Base-by-base conservation (phyloP, 2,113 vertebrate species). In the Ceyx margarethae region DNA sequence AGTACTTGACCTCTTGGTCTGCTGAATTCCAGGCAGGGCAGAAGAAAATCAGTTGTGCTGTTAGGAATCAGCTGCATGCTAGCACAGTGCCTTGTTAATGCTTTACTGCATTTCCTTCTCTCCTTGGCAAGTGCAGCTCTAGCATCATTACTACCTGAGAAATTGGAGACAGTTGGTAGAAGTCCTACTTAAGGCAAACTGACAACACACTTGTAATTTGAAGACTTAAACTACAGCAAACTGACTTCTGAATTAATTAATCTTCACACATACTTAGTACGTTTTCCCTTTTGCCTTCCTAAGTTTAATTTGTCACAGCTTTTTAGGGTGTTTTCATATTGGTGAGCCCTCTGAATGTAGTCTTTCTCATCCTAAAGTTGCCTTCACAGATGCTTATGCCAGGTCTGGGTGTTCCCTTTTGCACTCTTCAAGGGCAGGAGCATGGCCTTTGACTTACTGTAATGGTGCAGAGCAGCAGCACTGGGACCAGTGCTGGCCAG, bases 1-100 rank as follows among this genome's bases (percentile, higher is more conserved):
- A 12, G 42, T 85, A 46, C 81, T 82, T 94, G 85, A 92, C 94
- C 87, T 89, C 60, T 91, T 81, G 68, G n/a, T 72, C 87, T 80
- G 58, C 62, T 89, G 87, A 92, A 91, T 94, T 91, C 78, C 75
- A 85, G 31, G 45, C 85, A 33, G 58, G 19, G 33, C 23, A 50
- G 58, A 89, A 75, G 68, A 90, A 77, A 66, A 61, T 13, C 53
- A 33, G 54, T 65, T 91, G 74, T 75, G n/a, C 64, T 85, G 82
- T 25, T 73, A 81, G 60, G n/a, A 75, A 31, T n/a, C 66, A 78
- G 35, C 81, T 92, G 64, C 50, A 54, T 10, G 18, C 50, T 61
- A 81, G n/a, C 13, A 13, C 18, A 48, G 53, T n/a, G 18, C 65
- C 57, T 72, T 79, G 62, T 37, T 75, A 78, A 65, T 6, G 58